Conservation (phyloP, 2,113 vertebrate genomes). For the Oryzias woworae region DNA sequence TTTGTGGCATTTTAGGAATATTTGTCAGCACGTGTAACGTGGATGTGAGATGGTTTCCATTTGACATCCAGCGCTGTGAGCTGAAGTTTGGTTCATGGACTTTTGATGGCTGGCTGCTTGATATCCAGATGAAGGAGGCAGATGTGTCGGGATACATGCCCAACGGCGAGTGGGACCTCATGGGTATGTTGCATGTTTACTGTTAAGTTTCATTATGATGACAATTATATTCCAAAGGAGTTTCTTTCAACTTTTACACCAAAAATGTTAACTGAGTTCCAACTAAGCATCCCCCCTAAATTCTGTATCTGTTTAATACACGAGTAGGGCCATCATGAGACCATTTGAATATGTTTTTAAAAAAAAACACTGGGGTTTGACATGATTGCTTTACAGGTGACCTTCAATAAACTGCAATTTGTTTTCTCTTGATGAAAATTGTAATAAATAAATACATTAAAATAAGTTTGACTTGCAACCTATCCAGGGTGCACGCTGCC, state of each 20-base stretch:
- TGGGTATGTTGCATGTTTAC: constrained; percentile 58
- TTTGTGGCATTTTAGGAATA: constrained; percentile 68
- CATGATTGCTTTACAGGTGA: background rate
- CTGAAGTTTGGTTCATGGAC: constrained; percentile 84
- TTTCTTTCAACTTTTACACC: no score
- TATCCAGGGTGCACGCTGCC: no score
- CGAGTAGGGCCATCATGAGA: background rate
- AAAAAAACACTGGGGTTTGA: background rate
- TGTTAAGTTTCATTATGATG: no score
- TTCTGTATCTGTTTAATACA: no score
- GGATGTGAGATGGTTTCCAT: constrained; percentile 83
- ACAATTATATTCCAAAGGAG: no score
- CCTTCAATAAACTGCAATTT: no score
- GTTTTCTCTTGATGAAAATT: no score
- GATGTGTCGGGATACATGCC: constrained; percentile 80
- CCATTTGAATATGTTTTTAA: background rate
- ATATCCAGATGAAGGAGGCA: constrained; percentile 81
- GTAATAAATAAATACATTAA: no score
- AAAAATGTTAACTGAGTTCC: no score
- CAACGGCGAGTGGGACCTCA: constrained; percentile 82
- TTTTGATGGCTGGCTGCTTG: constrained; percentile 81
- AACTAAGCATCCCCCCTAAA: no score
- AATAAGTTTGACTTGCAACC: no score
- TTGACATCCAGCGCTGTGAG: constrained; percentile 81
- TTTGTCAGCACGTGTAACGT: constrained; percentile 80